phyloP scores from a whole-genome alignment of 2,113 vertebrate species.

The Dasyornis broadbenti region DNA sequence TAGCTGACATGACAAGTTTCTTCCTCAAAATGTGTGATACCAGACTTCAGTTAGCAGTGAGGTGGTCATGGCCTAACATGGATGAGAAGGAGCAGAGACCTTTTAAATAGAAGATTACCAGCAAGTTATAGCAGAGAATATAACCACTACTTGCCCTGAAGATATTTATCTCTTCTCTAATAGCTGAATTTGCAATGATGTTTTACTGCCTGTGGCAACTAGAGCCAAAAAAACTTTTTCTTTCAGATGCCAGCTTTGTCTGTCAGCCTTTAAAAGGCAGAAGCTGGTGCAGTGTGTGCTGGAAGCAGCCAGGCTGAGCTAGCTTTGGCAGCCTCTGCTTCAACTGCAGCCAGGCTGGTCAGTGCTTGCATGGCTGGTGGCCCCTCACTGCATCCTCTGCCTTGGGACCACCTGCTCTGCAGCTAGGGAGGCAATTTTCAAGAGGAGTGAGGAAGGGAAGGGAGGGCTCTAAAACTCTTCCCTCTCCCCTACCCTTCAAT shows the following conservation, averaged over 20 bases:
- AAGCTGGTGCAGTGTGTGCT: accelerated
- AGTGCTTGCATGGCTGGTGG: accelerated
- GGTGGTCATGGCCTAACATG: neutral
- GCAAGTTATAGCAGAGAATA: neutral
- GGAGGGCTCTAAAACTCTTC: neutral
- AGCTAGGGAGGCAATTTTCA: neutral
- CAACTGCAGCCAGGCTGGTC: accelerated
- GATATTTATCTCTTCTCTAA: neutral
- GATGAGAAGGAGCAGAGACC: neutral
- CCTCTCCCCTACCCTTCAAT: neutral
- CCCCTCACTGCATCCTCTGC: neutral
- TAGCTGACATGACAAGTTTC: neutral
- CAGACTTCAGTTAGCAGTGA: neutral
- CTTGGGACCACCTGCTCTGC: neutral
- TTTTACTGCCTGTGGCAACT: neutral
- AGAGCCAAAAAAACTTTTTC: neutral
- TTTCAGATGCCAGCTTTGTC: neutral
- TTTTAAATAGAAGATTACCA: neutral
- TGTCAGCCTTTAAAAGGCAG: neutral
- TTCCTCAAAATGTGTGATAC: neutral
- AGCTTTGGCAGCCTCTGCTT: neutral
- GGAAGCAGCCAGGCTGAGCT: neutral
- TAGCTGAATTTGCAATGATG: neutral
- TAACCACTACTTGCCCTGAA: neutral
- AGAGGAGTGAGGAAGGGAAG: neutral